Conservation (phyloP, 2,113 vertebrate species). For the Saiga tatarica region DNA sequence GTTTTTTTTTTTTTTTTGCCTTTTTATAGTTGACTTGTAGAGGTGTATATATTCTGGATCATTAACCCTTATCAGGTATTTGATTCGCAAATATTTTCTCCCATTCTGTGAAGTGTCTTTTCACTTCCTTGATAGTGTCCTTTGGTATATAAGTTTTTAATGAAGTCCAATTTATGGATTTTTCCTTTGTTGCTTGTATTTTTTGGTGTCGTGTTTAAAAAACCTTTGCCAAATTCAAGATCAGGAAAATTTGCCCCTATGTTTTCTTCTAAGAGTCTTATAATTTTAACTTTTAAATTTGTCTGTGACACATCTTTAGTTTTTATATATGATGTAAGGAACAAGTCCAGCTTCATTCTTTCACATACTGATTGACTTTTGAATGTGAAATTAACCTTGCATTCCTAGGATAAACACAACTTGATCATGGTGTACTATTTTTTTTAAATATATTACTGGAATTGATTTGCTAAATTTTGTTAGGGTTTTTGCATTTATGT, state of each 20-base stretch:
- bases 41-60: not conserved
- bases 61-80: not conserved
- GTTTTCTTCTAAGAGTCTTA: not conserved
- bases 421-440: not conserved
- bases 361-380: not conserved
- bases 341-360: not conserved
- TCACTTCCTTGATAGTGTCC: not conserved
- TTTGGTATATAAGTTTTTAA: not conserved
- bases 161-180: not conserved
- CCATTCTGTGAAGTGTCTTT: not conserved
- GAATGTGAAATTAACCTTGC: not conserved
- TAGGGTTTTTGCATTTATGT: not conserved
- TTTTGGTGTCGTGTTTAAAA: not conserved
- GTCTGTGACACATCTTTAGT: not conserved
- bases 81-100: conserved; percentile 1
- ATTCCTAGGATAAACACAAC: not conserved
- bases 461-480: not conserved
- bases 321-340: not conserved
- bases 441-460: not conserved
- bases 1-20: not conserved
- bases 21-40: not conserved
- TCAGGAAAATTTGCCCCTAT: not conserved
- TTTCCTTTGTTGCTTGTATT: not conserved
- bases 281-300: conserved; percentile 14
- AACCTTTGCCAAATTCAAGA: not conserved